A percentile compares a stretch with the other conserved stretches of the same genome.
Evolutionary conservation across 2,797 vertebrate genomes (phyloP).

Genomic region (Myotis pilosus): DNA sequence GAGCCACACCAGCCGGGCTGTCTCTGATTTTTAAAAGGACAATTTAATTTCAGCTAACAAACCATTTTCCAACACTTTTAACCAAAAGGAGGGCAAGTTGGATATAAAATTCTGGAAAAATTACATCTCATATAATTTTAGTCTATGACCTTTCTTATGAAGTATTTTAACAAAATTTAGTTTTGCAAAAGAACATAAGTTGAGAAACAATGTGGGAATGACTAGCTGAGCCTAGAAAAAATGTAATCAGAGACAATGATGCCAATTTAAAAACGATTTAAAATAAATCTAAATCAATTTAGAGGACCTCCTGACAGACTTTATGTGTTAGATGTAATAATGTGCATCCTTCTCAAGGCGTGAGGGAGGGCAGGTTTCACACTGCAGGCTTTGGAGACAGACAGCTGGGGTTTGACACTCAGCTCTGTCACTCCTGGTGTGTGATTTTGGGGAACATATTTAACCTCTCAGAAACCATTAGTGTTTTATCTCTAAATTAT

Average conservation of each 20-base stretch:
- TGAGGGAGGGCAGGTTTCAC: not conserved
- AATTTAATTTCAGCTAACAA: conserved; percentile 8
- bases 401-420: not conserved
- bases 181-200: not conserved
- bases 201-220: not conserved
- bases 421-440: not conserved
- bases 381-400: not conserved
- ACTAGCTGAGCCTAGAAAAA: not conserved
- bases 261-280: not conserved
- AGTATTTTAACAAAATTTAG: conserved; percentile 14
- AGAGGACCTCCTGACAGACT: not conserved
- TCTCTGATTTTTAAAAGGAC: conserved; percentile 9
- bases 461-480: not conserved
- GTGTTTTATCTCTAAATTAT: conserved; percentile 23
- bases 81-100: not conserved
- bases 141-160: not conserved
- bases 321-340: not conserved
- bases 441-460: not conserved
- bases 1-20: too few relatives aligned
- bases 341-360: not conserved
- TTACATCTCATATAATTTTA: not conserved
- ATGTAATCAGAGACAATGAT: not conserved
- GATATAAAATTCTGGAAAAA: not conserved
- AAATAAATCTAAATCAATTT: not conserved
- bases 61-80: not conserved